Evolutionary conservation across 2,888 invertebrate genomes (phyloP).

Genomic region (Scaeva pyrastri): DNA sequence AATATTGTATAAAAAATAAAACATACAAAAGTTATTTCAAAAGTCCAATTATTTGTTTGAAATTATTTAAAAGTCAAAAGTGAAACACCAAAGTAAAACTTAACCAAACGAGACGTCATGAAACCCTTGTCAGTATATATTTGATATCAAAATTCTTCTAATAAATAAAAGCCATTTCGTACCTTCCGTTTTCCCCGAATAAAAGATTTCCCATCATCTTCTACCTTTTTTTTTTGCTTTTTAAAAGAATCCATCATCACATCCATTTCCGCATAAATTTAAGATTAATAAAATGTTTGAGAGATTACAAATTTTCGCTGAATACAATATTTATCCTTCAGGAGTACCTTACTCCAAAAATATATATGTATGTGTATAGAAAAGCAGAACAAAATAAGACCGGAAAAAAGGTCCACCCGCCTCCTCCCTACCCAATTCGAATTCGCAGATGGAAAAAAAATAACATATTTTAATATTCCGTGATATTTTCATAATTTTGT

Average conservation of each 20-base stretch:
- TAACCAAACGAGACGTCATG: neutral
- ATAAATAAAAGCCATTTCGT: neutral
- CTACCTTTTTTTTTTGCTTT: neutral
- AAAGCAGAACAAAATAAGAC: neutral
- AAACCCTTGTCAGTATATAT: neutral
- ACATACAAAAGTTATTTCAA: too few relatives aligned
- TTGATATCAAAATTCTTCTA: neutral
- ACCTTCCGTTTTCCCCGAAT: neutral
- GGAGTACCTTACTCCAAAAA: neutral
- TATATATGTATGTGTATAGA: too few relatives aligned
- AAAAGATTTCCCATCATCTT: constrained; percentile 26
- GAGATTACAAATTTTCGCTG: constrained; percentile 24
- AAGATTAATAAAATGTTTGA: constrained; percentile 19
- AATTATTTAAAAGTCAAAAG: neutral
- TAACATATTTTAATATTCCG: constrained; percentile 64
- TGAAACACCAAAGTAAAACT: neutral
- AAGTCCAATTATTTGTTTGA: neutral
- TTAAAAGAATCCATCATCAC: constrained; percentile 2
- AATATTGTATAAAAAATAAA: too few relatives aligned
- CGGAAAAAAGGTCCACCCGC: constrained; percentile 58
- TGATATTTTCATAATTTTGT: constrained; percentile 52
- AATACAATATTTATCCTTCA: constrained; percentile 39
- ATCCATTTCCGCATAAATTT: constrained; percentile 36
- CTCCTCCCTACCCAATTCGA: neutral
- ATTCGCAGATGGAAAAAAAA: constrained; percentile 46